Evolutionary conservation across 2,888 invertebrate genomes (phyloP).

Genomic region (Campaea margaritaria): DNA sequence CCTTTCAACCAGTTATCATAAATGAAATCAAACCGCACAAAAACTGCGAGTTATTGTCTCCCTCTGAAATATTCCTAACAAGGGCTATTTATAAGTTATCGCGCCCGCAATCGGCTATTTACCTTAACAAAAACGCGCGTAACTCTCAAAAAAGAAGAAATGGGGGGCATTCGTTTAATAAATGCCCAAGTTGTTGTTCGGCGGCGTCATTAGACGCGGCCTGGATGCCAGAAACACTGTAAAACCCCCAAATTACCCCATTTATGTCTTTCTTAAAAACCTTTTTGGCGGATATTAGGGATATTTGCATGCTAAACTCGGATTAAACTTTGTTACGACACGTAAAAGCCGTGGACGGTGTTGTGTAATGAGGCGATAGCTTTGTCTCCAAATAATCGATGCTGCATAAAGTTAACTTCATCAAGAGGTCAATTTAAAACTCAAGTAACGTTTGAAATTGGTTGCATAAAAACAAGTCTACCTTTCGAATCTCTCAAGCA

Average conservation of each 20-base stretch:
- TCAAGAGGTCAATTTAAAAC: not conserved
- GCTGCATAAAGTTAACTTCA: not conserved
- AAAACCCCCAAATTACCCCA: conserved; percentile 40
- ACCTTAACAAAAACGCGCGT: conserved; percentile 25
- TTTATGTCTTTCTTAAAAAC: conserved; percentile 40
- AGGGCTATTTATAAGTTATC: conserved; percentile 18
- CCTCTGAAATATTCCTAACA: conserved; percentile 6
- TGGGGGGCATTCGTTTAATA: conserved; percentile 33
- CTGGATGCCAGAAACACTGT: conserved; percentile 37
- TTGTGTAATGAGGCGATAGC: conserved; percentile 13
- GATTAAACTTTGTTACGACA: conserved; percentile 34
- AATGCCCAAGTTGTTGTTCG: conserved; percentile 26
- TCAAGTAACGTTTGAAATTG: not conserved
- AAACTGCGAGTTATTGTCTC: conserved; percentile 1
- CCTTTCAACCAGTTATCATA: not conserved
- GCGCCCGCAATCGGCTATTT: conserved; percentile 29
- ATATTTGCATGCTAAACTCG: conserved; percentile 38
- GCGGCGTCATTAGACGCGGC: conserved; percentile 31
- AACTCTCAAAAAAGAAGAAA: conserved; percentile 27
- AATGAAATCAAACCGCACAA: conserved; percentile 4
- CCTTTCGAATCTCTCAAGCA: not conserved
- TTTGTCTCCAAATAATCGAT: conserved; percentile 4
- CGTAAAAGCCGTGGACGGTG: conserved; percentile 25
- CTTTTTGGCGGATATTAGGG: conserved; percentile 34
- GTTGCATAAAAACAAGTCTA: too few relatives aligned